These are phyloP conservation scores for Netelia fuscicornis DNA, from an alignment of 2,888 invertebrate species.

Conservation along the genomic window DNA sequence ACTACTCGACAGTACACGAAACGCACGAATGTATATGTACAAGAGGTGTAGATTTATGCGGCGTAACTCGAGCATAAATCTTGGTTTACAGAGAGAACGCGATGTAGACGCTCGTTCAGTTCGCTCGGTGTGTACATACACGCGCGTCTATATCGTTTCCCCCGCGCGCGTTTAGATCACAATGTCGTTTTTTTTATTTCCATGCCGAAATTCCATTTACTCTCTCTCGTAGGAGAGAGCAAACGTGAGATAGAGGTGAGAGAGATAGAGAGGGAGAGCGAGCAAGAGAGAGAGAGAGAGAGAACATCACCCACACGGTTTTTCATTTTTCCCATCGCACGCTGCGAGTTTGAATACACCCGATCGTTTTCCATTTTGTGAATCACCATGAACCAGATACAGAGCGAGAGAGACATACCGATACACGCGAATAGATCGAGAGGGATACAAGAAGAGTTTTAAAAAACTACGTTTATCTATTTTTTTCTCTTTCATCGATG, in stretches of 20 bases:
- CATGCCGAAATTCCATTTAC: constrained; percentile 50
- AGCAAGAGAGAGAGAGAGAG: constrained; percentile 1
- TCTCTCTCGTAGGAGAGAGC: constrained; percentile 4
- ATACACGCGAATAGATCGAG: constrained; percentile 17
- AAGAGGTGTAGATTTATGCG: constrained; percentile 74
- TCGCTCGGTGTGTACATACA: neutral
- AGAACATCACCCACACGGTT: constrained; percentile 2
- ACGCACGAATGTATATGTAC: constrained; percentile 32
- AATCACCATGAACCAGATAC: neutral
- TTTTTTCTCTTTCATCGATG: neutral
- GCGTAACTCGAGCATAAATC: constrained; percentile 77
- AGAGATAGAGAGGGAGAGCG: neutral
- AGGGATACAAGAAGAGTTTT: neutral
- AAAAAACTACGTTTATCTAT: constrained; percentile 30
- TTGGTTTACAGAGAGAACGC: constrained; percentile 73
- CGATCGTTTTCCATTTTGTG: constrained; percentile 24
- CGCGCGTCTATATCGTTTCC: neutral
- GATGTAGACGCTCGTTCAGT: constrained; percentile 19
- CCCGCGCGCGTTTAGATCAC: constrained; percentile 20
- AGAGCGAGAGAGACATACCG: neutral
- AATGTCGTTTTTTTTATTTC: constrained; percentile 26
- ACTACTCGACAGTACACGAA: constrained; percentile 25
- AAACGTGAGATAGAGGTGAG: neutral
- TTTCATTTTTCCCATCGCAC: constrained; percentile 15
- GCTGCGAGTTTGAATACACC: constrained; percentile 28